Evolutionary conservation across 2,113 vertebrate genomes (phyloP).

Genomic region (Perccottus glenii): DNA sequence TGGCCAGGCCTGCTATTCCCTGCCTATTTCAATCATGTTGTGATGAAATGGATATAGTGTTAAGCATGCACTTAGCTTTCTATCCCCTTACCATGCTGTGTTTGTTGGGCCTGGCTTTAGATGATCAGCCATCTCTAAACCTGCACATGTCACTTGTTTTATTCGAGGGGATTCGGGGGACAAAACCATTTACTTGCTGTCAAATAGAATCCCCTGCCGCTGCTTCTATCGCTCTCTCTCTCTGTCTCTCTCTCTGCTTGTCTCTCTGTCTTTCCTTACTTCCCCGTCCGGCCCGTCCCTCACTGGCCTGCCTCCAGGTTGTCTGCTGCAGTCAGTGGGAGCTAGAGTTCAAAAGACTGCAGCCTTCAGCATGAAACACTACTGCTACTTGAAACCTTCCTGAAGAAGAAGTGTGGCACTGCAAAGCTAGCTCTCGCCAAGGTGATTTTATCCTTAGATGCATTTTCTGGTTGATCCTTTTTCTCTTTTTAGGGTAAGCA

Average conservation of each 20-base stretch:
- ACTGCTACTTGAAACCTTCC: constrained; percentile 51
- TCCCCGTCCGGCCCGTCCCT: constrained; percentile 33
- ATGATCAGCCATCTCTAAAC: constrained; percentile 32
- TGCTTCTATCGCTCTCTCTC: constrained; percentile 27
- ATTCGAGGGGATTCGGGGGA: constrained; percentile 52
- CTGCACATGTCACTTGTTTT: constrained; percentile 36
- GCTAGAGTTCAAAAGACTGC: constrained; percentile 66
- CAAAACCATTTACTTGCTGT: constrained; percentile 51
- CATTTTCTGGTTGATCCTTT: not conserved
- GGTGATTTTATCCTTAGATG: constrained; percentile 32
- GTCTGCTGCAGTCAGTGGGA: constrained; percentile 71
- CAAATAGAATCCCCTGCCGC: constrained; percentile 45
- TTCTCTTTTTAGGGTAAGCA: not conserved
- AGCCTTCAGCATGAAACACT: constrained; percentile 57
- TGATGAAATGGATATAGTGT: constrained; percentile 70
- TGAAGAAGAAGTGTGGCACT: constrained; percentile 61
- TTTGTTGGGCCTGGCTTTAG: constrained; percentile 18
- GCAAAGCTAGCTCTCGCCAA: constrained; percentile 17
- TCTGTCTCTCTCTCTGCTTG: constrained; percentile 10
- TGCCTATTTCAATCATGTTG: constrained; percentile 65
- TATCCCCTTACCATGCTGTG: constrained; percentile 17
- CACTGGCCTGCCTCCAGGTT: constrained; percentile 68
- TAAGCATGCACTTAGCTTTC: constrained; percentile 56
- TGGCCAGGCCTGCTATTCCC: constrained; percentile 45
- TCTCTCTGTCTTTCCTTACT: constrained; percentile 33